A percentile compares a stretch with the other conserved stretches of the same genome.
Evolutionary conservation across 2,888 invertebrate genomes (phyloP).

Genomic region (Leistus spinibarbis): DNA sequence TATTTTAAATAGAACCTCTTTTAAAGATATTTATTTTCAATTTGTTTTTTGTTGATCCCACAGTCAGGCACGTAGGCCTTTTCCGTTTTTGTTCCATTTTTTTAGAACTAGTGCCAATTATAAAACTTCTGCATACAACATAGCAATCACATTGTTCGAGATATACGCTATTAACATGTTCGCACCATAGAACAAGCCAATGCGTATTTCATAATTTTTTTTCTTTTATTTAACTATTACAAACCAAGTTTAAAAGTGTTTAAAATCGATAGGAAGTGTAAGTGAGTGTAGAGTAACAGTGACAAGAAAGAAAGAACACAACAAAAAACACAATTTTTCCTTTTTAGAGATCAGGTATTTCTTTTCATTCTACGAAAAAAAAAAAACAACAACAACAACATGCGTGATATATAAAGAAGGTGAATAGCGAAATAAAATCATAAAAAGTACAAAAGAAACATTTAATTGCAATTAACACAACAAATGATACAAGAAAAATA

Average conservation of each 20-base stretch:
- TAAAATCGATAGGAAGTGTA: background rate
- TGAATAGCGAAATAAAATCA: background rate
- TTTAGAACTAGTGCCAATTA: constrained; percentile 54
- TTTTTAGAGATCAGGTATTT: constrained; percentile 18
- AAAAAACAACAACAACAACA: background rate
- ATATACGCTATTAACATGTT: constrained; percentile 32
- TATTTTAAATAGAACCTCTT: constrained; percentile 37
- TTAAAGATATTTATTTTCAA: constrained; percentile 46
- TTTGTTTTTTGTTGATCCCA: constrained; percentile 61
- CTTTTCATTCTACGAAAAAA: constrained; percentile 41
- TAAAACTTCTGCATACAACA: constrained; percentile 48
- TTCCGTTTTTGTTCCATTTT: constrained; percentile 37
- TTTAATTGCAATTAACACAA: constrained; percentile 47
- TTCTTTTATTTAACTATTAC: constrained; percentile 21
- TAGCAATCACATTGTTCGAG: constrained; percentile 49
- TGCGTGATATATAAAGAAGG: constrained; percentile 3
- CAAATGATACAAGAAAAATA: constrained; percentile 38
- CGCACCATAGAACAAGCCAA: constrained; percentile 36
- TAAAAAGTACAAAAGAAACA: constrained; percentile 44
- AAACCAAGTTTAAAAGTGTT: constrained; percentile 20
- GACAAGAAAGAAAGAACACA: constrained; percentile 45
- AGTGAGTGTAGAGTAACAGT: background rate
- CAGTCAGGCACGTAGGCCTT: constrained; percentile 57
- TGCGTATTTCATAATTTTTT: constrained; percentile 26
- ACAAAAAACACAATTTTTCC: constrained; percentile 41